phyloP scores from a whole-genome alignment of 2,797 vertebrate species.

The Echeneis naucrates region DNA sequence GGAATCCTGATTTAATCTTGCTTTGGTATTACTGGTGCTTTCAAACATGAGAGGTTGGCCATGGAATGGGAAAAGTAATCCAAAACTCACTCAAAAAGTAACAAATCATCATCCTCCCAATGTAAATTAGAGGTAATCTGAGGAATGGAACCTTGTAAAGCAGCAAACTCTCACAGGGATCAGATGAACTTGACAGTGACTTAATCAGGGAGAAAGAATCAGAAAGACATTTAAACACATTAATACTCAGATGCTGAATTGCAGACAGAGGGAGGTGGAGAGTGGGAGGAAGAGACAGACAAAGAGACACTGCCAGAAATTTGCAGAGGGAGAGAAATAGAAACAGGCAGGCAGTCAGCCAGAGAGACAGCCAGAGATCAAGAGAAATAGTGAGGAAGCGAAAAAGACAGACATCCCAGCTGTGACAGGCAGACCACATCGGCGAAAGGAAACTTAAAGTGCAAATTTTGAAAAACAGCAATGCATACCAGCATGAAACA shows the following conservation, averaged over 20 bases:
- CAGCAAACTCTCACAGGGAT: conserved; percentile 71
- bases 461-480: conserved; percentile 59
- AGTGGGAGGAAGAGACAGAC: conserved; percentile 53
- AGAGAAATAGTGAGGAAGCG: conserved; percentile 40
- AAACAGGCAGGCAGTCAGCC: conserved; percentile 49
- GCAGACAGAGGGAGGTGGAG: conserved; percentile 45
- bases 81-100: conserved; percentile 38
- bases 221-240: conserved; percentile 25
- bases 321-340: conserved; percentile 46
- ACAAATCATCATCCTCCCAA: conserved; percentile 46
- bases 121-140: conserved; percentile 61
- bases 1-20: conserved; percentile 20
- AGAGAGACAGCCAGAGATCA: conserved; percentile 53
- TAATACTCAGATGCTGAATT: conserved; percentile 29
- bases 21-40: conserved; percentile 8
- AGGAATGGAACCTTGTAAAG: conserved; percentile 61
- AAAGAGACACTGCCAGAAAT: conserved; percentile 41
- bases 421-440: conserved; percentile 52
- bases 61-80: conserved; percentile 33
- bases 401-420: conserved; percentile 54
- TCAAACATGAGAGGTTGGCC: conserved; percentile 19
- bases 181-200: conserved; percentile 59
- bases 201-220: conserved; percentile 42
- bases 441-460: conserved; percentile 49
- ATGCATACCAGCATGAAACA: conserved; percentile 40